These are phyloP conservation scores for Diplazon laetatorius DNA, from an alignment of 2,888 invertebrate genomes.

Conservation along the genomic window DNA sequence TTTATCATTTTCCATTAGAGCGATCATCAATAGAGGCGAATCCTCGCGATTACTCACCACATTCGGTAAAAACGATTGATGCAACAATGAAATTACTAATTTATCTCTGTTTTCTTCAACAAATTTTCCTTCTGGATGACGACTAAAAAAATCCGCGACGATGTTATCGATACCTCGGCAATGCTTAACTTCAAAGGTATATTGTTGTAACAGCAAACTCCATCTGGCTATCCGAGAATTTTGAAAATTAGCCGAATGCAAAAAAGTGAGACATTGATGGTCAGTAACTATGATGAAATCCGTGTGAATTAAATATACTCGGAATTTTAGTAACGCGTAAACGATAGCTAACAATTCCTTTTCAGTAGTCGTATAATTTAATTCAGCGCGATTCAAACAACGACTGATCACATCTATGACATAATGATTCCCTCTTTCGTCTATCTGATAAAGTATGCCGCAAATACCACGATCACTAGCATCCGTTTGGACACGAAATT, in stretches of 20 bases:
- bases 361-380: slow-evolving; percentile 66
- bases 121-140: too few species aligned
- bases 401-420: slow-evolving; percentile 67
- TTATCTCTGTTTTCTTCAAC: not conserved
- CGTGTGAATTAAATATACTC: slow-evolving; percentile 65
- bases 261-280: slow-evolving; percentile 68
- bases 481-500: slow-evolving; percentile 57
- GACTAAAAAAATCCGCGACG: slow-evolving; percentile 37
- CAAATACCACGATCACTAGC: slow-evolving; percentile 53
- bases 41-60: not conserved
- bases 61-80: not conserved
- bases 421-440: slow-evolving; percentile 3
- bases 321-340: slow-evolving; percentile 67
- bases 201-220: slow-evolving; percentile 54
- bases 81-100: not conserved
- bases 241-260: slow-evolving; percentile 68
- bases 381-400: slow-evolving; percentile 55
- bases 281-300: slow-evolving; percentile 67
- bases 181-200: slow-evolving; percentile 7
- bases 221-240: slow-evolving; percentile 67
- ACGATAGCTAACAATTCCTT: slow-evolving; percentile 69
- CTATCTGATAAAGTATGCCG: slow-evolving; percentile 57
- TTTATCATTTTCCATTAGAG: not conserved
- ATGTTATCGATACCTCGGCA: slow-evolving; percentile 42
- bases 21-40: not conserved